Base-by-base conservation (phyloP, 2,888 invertebrate genomes). In the Andricus curvator region DNA sequence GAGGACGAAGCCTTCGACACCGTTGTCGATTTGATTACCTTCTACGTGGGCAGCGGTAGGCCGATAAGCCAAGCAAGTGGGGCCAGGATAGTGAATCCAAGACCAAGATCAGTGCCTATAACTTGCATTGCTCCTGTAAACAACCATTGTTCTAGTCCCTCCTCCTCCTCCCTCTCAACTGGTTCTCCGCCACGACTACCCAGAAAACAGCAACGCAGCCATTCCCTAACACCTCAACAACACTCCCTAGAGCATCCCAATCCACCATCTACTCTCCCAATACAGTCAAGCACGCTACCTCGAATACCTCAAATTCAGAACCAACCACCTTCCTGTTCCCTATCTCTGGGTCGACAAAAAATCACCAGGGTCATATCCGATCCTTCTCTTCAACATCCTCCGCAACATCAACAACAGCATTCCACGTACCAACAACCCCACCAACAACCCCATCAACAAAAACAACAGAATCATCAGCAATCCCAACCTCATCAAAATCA, bases 1-100 rank as follows among this genome's bases (percentile, higher is more conserved):
- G 99, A 99, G 93, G 98, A 98, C 89, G 97, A 98, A 91, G 96
- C 97, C 0, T 99, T 98, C 90, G 97, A 97, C 90, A 98, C 98
- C 3, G 97, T 99, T 29, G 97, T 98, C 0, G 98, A 98, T 92
- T 94, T 99, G 80, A 98, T 99, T 84, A 98, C 98, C 9, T 98
- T 96, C 85, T 98, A 99, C 92, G 98, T 98, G 37, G 97, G 97
- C 2, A 97, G 97, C 68, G 97, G 97, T 25, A 97, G 97, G 89
- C 96, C 97, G 0, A 97, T 99, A 89, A 98, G 98, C 2, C 95
- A 95, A 9, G 96, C 96, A 0, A 98, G 98, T 2, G 97, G 98
- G 0, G 98, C 98, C 0, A 94, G 97, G 78, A 98, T 99, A 81
- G 96, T 96, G 87, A 96, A 95, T 83, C 98, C 98, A 0, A 96